Evolutionary conservation across 1,140 invertebrate genomes (phyloP).

Genomic region (Subanguina moxae): DNA sequence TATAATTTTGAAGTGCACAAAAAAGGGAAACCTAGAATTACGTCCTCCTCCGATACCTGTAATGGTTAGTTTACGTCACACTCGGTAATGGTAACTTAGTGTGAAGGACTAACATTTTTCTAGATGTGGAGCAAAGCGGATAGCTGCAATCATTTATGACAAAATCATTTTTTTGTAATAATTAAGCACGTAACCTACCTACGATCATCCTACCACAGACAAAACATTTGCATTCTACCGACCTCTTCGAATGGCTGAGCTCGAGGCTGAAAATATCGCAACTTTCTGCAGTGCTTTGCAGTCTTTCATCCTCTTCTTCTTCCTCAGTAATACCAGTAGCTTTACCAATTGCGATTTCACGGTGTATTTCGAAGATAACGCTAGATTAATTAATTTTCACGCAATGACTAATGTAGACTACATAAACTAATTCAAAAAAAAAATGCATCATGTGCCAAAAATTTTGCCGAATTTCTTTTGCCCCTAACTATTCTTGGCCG

Average conservation of each 20-base stretch:
- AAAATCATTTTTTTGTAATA: constrained; percentile 49
- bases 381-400: too few relatives aligned
- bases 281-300: neutral
- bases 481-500: too few relatives aligned
- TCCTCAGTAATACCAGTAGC: neutral
- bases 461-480: too few relatives aligned
- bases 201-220: constrained; percentile 36
- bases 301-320: neutral
- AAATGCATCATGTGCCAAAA: too few relatives aligned
- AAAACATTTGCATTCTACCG: constrained; percentile 21
- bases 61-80: too few relatives aligned
- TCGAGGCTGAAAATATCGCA: neutral
- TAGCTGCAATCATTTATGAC: constrained; percentile 38
- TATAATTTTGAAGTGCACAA: neutral
- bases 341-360: neutral
- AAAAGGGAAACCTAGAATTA: constrained; percentile 29
- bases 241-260: neutral
- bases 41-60: constrained; percentile 33
- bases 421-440: too few relatives aligned
- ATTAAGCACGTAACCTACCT: constrained; percentile 44
- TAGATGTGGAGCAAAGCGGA: constrained; percentile 41
- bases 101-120: constrained; percentile 32
- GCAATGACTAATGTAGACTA: too few relatives aligned
- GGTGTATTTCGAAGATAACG: neutral
- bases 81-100: too few relatives aligned